Base-by-base conservation (phyloP, 2,797 vertebrate species). In the Eidolon dupreanum region DNA sequence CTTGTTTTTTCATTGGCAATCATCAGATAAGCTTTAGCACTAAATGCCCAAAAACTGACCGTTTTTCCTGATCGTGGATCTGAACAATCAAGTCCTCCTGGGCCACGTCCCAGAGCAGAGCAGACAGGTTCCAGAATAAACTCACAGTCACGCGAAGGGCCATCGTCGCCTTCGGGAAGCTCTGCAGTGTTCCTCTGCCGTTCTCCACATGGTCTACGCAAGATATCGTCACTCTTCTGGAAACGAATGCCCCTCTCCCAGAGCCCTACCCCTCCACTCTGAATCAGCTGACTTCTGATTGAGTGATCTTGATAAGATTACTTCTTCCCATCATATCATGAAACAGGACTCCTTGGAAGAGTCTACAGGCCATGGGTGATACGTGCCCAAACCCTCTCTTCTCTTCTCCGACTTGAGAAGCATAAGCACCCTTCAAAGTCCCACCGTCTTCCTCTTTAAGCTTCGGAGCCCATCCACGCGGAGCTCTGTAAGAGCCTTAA, bases 141-240 rank as follows among this genome's bases (percentile, higher is more conserved):
- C 15, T 26, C 22, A 12, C 15, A 3, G 12, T 13, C 68, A 38
- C 12, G 8, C 70, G 4, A 8, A 4, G 26, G 41, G 70, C 8
- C 41, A 2, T 31, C 15, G 0, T 2, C 70, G 9, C 41, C 70
- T 17, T 16, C 70, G 13, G 5, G 26, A 26, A 5, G 70, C 70
- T 26, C 41, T 1, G 15, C 15, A 1, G 8, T 17, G 15, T 3
- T 46, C 41, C 70, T 17, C 3, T 1, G 13, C 24, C 41, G 1
- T 17, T 43, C 26, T 2, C 38, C 41, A 16, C 33, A 6, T 2
- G 10, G 41, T 73, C 26, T 4, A 15, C 15, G 2, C 31, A 17
- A 1, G 26, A 46, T 2, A 10, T 46, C 15, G 15, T 9, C 26
- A 1, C 68, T 43, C 38, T 4, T 26, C 24, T 16, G 13, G 16